These are phyloP conservation scores for Pseudococcus viburni DNA, from an alignment of 2,888 invertebrate species.

Conservation along the genomic window DNA sequence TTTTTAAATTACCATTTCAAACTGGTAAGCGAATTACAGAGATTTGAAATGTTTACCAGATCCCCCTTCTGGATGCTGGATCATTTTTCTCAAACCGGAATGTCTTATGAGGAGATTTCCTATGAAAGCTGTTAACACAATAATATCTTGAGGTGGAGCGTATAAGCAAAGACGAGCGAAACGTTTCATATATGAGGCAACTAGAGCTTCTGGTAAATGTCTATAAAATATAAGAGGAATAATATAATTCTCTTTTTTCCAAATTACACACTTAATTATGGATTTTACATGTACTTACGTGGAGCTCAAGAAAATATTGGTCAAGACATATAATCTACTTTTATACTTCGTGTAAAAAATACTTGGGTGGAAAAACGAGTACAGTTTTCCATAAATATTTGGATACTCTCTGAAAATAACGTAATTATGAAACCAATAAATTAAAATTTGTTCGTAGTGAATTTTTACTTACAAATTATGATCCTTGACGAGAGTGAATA, in stretches of 20 bases:
- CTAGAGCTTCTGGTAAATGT: slow-evolving; percentile 90
- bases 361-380: slow-evolving; percentile 92
- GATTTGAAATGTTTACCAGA: slow-evolving; percentile 40
- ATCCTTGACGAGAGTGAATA: slow-evolving; percentile 89
- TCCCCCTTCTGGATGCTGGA: slow-evolving; percentile 69
- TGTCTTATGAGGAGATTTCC: slow-evolving; percentile 88
- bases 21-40: neutral
- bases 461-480: slow-evolving; percentile 82
- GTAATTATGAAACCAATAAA: neutral
- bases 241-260: neutral
- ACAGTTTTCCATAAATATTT: slow-evolving; percentile 94
- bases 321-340: slow-evolving; percentile 87
- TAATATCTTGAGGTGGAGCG: slow-evolving; percentile 85
- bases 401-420: slow-evolving; percentile 84
- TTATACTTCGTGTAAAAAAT: slow-evolving; percentile 93
- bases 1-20: neutral
- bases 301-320: slow-evolving; percentile 92
- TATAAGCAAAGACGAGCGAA: slow-evolving; percentile 86
- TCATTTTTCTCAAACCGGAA: slow-evolving; percentile 82
- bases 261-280: neutral
- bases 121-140: slow-evolving; percentile 84
- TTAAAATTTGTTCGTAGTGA: neutral
- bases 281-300: slow-evolving; percentile 76
- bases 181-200: slow-evolving; percentile 94
- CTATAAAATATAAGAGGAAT: slow-evolving; percentile 72